A percentile compares a stretch with the other conserved stretches of the same genome.
These are phyloP conservation scores for Todus mexicanus DNA, from an alignment of 2,797 vertebrate species.

Conservation along the genomic window DNA sequence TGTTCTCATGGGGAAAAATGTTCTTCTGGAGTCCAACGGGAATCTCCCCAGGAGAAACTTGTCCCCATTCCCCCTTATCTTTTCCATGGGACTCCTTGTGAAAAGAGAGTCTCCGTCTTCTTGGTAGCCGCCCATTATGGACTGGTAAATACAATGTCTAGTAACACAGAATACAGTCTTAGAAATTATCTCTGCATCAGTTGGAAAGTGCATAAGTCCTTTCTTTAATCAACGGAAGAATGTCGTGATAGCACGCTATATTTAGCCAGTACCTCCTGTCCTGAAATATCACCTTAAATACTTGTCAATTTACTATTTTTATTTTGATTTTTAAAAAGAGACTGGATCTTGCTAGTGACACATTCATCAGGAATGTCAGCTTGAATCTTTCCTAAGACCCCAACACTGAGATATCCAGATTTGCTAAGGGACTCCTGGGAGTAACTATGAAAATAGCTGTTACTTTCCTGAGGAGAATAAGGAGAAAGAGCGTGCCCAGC, in stretches of 20 bases:
- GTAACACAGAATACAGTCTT: neutral
- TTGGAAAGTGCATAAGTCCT: neutral
- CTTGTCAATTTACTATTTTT: neutral
- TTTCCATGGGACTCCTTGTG: too few species aligned
- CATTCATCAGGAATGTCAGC: constrained; percentile 49
- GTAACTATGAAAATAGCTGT: constrained; percentile 46
- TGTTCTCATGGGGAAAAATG: too few species aligned
- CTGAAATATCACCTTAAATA: neutral
- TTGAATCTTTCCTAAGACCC: constrained; percentile 55
- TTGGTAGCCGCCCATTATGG: too few species aligned
- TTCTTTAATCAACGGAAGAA: neutral
- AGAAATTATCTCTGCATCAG: neutral
- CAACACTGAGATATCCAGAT: neutral
- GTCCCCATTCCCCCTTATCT: too few species aligned
- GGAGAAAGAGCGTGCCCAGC: constrained; percentile 31
- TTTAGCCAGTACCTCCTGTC: neutral
- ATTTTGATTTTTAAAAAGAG: neutral
- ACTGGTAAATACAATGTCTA: too few species aligned
- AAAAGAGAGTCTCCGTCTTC: too few species aligned
- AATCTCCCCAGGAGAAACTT: too few species aligned
- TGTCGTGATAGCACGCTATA: neutral
- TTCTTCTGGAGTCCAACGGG: too few species aligned
- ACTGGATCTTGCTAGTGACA: neutral
- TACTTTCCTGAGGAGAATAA: constrained; percentile 34
- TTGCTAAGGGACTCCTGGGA: constrained; percentile 49